Conservation (phyloP, 2,113 vertebrate species). For the Callospermophilus lateralis region DNA sequence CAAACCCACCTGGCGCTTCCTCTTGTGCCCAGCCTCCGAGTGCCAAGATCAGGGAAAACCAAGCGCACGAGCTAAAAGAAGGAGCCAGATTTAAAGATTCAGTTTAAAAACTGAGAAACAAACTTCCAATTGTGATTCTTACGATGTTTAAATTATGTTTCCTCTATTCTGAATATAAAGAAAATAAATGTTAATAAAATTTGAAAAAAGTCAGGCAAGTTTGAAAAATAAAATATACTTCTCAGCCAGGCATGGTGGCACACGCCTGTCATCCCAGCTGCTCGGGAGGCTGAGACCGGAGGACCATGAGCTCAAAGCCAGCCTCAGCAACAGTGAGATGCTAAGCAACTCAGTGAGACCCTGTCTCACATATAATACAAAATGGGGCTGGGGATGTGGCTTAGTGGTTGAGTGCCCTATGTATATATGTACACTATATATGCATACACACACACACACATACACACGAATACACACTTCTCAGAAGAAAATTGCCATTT, state of each 20-base stretch:
- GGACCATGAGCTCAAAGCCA: too few species aligned
- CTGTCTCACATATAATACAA: too few species aligned
- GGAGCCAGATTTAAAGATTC: neutral
- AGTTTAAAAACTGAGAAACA: neutral
- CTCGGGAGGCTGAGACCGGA: too few species aligned
- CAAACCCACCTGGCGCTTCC: conserved; percentile 83
- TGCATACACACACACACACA: too few species aligned
- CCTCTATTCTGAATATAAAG: neutral
- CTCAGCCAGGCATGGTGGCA: too few species aligned
- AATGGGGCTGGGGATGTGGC: too few species aligned
- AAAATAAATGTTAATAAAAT: conserved; percentile 20
- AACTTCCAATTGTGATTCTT: neutral
- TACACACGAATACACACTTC: too few species aligned
- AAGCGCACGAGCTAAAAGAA: conserved; percentile 80
- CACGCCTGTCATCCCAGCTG: too few species aligned
- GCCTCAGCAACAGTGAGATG: too few species aligned
- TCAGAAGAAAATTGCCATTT: neutral
- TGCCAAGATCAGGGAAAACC: conserved; percentile 84
- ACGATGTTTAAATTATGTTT: neutral
- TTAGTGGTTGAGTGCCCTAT: too few species aligned
- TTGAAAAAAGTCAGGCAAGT: neutral
- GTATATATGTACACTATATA: too few species aligned
- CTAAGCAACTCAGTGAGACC: too few species aligned
- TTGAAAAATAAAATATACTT: neutral
- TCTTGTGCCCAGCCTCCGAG: conserved; percentile 84